Base-by-base conservation (phyloP, 2,797 vertebrate genomes). In the Sarcophilus harrisii region DNA sequence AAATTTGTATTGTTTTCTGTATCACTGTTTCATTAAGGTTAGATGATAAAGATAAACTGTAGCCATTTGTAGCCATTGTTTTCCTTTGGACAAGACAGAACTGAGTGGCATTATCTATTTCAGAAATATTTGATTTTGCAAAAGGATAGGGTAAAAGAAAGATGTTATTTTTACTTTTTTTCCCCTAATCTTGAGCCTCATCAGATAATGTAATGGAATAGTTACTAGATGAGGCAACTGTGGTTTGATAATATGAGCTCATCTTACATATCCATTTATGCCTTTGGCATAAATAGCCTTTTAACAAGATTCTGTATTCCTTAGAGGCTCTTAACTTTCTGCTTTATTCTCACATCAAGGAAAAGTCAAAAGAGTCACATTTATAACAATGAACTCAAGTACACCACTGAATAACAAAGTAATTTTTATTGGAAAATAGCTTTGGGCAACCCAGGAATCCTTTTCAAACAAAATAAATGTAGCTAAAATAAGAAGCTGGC, bases 91-190 rank as follows among this genome's bases (percentile, higher is more conserved):
- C 12, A 81, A 45, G 66, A 81, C 38, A 81, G 14, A 81, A 73
- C 66, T 73, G 66, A 81, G 8, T 81, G 24, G 30, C 8, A 16
- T 45, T 81, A 38, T 73, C n/a, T 73, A 62, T 93, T 95, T 66
- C 45, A 81, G 92, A 16, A 5, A 60, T 90, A 81, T 81, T 81
- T 81, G 66, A 81, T 38, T 38, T 81, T 81, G n/a, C n/a, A 28
- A 14, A 96, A 58, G 91, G 91, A 89, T 52, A 73, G 62, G 92
- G 91, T 54, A 54, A 93, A 94, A 95, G 28, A 93, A 94, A 95
- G 28, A n/a, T n/a, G 52, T n/a, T 24, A 95, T 27, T 58, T 66
- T 94, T 57, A 94, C 60, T 92, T 66, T 58, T 30, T 62, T 32
- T 32, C 30, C 52, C 52, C 6, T 52, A 92, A 18, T 90, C 62